Percentiles rank a stretch among this genome's conserved stretches.
These are phyloP conservation scores for Leptopilina drosophilae DNA, from an alignment of 2,888 invertebrate genomes.

Conservation along the genomic window DNA sequence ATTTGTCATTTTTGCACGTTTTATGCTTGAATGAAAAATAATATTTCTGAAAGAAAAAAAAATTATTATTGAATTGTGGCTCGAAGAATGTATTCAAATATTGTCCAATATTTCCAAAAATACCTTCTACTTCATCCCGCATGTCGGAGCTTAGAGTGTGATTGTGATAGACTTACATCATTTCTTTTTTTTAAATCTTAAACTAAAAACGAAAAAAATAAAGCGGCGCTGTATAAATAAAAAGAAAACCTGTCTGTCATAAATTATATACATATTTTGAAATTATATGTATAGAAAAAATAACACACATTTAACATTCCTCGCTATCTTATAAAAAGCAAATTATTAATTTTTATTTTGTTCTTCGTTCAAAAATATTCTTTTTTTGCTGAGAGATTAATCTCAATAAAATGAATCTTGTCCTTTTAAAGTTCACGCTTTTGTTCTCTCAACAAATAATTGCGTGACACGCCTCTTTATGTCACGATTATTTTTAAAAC, in stretches of 20 bases:
- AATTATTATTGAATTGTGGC: slow-evolving; percentile 41
- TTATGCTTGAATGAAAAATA: slow-evolving; percentile 13
- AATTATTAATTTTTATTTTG: slow-evolving; percentile 43
- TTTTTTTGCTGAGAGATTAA: neutral
- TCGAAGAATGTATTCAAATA: slow-evolving; percentile 43
- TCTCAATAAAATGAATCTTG: neutral
- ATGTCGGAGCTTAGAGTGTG: slow-evolving; percentile 75
- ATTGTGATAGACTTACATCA: slow-evolving; percentile 74
- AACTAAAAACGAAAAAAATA: slow-evolving; percentile 57
- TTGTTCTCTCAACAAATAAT: neutral
- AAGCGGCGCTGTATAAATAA: slow-evolving; percentile 53
- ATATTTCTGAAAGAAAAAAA: neutral
- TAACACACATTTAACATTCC: slow-evolving; percentile 55
- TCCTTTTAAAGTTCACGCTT: neutral
- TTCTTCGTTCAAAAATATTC: neutral
- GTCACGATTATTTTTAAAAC: slow-evolving; percentile 4
- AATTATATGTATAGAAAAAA: slow-evolving; percentile 42
- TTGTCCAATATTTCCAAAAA: slow-evolving; percentile 43
- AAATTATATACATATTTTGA: too few relatives aligned
- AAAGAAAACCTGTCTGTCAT: slow-evolving; percentile 48
- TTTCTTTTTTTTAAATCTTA: slow-evolving; percentile 51
- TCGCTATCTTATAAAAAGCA: slow-evolving; percentile 58
- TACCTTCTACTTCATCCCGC: slow-evolving; percentile 61
- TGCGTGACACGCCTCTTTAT: neutral
- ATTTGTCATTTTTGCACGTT: neutral